Evolutionary conservation across 2,888 invertebrate genomes (phyloP), one percentile per base, ranked within the genome.

Genomic region (Caenorhabditis wallacei): DNA sequence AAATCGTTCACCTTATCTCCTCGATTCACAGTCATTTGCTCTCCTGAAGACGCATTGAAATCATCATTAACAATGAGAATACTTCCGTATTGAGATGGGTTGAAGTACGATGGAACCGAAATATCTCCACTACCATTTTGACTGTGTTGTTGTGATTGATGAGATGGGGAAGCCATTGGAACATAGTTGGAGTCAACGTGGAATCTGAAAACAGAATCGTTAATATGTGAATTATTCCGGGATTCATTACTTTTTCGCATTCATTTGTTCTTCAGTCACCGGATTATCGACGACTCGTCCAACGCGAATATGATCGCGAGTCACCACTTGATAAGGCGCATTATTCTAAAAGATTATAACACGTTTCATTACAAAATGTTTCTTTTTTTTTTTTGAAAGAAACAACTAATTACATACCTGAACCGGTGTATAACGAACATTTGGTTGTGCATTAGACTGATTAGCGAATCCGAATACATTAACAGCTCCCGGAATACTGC

Each of bases 11-110:
- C 88, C 80, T 84, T 80, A 26, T 88, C 88, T 68, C 88, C 88
- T 53, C 80, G 54, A 54, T 84, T 85, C 10, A 88, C 86, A 13
- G 88, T 87, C 69, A 88, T 82, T 61, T 88, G 88, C 26, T 87
- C 88, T 54, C 85, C 85, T 20, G 86, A 84, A 35, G 83, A 84
- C n/a, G 88, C 87, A 43, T 80, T 82, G 79, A 84, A 88, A 68
- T 88, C 88, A 35, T 88, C 86, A 26, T 78, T 87, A 0, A 88
- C 88, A 40, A 78, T 85, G 24, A 88, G 59, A 24, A 80, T 85
- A 68, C 85, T 84, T 26, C 88, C 88, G 53, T 88, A 88, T 40
- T 88, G 85, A 18, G 85, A 82, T 3, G 87, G 83, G 18, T 76
- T 83, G 81, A 88, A 87, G 56, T 64, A 80, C 3, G 86, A 64